A percentile compares a stretch with the other conserved stretches of the same genome.
Conservation (phyloP, 2,797 vertebrate species). For the Balearica regulorum region DNA sequence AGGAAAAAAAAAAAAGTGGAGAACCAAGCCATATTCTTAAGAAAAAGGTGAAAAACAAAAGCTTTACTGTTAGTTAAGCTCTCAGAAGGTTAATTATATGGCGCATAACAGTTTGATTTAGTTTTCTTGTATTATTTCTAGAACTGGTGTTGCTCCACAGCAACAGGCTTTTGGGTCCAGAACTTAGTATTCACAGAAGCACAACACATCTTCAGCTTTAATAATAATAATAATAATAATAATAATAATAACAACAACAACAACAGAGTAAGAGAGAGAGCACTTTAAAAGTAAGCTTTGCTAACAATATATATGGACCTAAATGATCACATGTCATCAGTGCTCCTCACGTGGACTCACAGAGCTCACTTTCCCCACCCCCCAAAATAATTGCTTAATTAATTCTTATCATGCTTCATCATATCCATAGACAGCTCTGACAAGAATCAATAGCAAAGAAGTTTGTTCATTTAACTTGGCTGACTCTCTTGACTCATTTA, state of each 20-base stretch:
- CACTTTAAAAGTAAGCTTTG: accelerated
- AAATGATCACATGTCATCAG: neutral
- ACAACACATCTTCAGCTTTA: neutral
- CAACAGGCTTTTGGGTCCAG: neutral
- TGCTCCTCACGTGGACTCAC: neutral
- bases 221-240: neutral
- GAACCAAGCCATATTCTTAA: neutral
- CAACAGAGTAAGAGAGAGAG: neutral
- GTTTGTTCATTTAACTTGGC: neutral
- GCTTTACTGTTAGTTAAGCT: neutral
- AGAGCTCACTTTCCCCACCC: neutral
- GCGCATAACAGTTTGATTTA: neutral
- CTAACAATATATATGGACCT: neutral
- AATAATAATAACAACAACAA: neutral
- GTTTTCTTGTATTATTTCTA: neutral
- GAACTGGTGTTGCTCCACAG: neutral
- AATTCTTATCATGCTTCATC: constrained; percentile 7
- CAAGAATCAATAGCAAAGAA: constrained; percentile 1
- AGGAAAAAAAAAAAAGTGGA: neutral
- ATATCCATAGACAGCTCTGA: constrained; percentile 15
- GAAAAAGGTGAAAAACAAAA: neutral
- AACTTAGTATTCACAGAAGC: neutral
- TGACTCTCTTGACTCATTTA: neutral
- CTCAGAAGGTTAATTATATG: neutral
- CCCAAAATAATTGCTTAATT: neutral